Percentiles rank a stretch among this genome's conserved stretches.
Evolutionary conservation across 1,140 invertebrate genomes (phyloP).

Genomic region (Nomia melanderi): DNA sequence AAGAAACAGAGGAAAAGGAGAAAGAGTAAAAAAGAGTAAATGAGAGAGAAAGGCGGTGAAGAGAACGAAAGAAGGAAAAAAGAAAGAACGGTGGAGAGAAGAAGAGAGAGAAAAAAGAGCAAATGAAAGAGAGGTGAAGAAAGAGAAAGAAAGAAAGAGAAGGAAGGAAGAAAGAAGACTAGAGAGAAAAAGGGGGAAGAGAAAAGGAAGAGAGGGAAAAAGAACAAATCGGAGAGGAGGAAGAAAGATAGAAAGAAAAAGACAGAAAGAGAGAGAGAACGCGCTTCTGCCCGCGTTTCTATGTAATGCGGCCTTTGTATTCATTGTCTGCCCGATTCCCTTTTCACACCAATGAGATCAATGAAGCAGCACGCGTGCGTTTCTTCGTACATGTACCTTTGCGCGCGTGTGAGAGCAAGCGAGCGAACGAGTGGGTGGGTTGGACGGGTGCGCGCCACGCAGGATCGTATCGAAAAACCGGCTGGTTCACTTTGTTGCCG

Average conservation of each 20-base stretch:
- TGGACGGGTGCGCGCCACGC: neutral
- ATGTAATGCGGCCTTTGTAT: slow-evolving; percentile 57
- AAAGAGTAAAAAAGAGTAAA: no score
- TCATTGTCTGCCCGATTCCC: slow-evolving; percentile 60
- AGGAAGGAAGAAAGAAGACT: no score
- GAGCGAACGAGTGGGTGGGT: neutral
- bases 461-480: slow-evolving; percentile 67
- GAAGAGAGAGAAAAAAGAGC: no score
- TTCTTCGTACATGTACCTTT: neutral
- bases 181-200: no score
- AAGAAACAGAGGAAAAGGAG: no score
- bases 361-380: slow-evolving; percentile 25
- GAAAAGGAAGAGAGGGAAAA: no score
- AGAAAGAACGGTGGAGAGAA: slow-evolving; percentile 35
- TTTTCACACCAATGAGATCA: slow-evolving; percentile 62
- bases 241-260: no score
- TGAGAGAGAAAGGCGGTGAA: no score
- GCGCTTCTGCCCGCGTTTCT: neutral
- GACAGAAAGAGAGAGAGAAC: slow-evolving; percentile 33
- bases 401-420: neutral
- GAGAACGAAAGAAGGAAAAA: neutral
- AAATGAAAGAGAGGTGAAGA: no score
- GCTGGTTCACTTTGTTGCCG: slow-evolving; percentile 68
- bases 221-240: no score
- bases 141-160: no score